These are phyloP conservation scores for Anoplius nigerrimus DNA, from an alignment of 2,888 invertebrate genomes.

Conservation along the genomic window DNA sequence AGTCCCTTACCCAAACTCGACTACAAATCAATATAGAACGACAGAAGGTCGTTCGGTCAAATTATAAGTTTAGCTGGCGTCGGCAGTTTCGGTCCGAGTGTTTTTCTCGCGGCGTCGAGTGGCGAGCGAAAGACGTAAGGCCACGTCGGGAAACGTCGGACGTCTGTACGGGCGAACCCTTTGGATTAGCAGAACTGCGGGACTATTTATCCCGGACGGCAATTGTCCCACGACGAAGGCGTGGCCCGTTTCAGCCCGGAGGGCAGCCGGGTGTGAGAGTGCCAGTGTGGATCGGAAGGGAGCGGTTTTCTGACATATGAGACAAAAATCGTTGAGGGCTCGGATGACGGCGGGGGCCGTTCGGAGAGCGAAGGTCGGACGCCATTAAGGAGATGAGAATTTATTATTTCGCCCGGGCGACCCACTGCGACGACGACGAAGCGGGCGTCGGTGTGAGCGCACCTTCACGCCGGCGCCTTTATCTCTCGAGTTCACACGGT, in stretches of 20 bases:
- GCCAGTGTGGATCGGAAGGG: neutral
- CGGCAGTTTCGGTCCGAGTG: no score
- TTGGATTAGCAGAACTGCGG: no score
- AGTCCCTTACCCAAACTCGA: no score
- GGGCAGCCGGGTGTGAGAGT: no score
- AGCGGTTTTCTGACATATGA: conserved; percentile 42
- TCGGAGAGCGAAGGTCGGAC: neutral
- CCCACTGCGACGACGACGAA: neutral
- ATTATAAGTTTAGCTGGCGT: no score
- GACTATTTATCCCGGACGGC: no score
- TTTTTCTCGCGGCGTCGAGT: no score
- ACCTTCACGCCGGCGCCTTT: neutral
- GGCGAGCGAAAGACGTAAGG: no score
- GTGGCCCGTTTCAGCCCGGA: neutral
- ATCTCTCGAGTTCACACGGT: conserved; percentile 34
- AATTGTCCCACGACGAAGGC: neutral
- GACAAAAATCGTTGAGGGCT: conserved; percentile 44
- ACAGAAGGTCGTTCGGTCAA: no score
- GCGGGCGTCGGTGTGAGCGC: neutral
- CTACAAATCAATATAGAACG: no score
- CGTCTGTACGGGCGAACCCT: no score
- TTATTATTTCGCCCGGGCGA: conserved; percentile 30
- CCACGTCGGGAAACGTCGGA: no score
- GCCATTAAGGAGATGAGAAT: conserved; percentile 50
- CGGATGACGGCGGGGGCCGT: neutral